Conservation (phyloP, 2,888 invertebrate genomes). For the Leptodirus hochenwartii region DNA sequence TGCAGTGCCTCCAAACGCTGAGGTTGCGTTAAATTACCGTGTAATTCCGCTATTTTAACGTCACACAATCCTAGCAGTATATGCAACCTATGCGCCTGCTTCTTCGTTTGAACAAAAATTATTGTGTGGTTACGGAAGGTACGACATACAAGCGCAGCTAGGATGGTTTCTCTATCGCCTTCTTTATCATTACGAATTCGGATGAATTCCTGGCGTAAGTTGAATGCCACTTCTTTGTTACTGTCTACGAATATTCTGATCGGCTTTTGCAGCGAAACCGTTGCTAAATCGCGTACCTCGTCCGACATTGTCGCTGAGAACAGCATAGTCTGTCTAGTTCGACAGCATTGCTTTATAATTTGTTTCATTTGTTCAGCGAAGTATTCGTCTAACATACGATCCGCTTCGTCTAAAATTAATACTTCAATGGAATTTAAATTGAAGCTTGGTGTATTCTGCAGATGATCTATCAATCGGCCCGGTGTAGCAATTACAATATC, state of each 20-base stretch:
- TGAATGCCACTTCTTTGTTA: conserved; percentile 89
- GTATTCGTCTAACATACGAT: conserved; percentile 92
- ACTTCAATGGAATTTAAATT: conserved; percentile 81
- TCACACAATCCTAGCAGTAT: conserved; percentile 82
- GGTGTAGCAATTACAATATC: conserved; percentile 98
- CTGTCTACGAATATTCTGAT: conserved; percentile 91
- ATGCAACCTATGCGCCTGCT: conserved; percentile 85
- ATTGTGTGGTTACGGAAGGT: conserved; percentile 85
- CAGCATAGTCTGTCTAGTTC: conserved; percentile 85
- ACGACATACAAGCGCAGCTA: conserved; percentile 65
- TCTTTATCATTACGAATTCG: conserved; percentile 79
- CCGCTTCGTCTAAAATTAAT: conserved; percentile 60
- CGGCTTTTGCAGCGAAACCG: conserved; percentile 82
- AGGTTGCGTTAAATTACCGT: conserved; percentile 91
- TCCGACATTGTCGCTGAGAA: conserved; percentile 99
- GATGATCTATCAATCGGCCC: conserved; percentile 91
- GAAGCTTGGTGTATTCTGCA: conserved; percentile 89
- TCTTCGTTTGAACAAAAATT: conserved; percentile 93
- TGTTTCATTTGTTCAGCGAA: conserved; percentile 99
- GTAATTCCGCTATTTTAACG: conserved; percentile 73
- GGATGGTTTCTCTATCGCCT: conserved; percentile 78
- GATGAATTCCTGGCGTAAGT: conserved; percentile 91
- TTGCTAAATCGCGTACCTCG: conserved; percentile 82
- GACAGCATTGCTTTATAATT: conserved; percentile 81
- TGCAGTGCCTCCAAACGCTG: conserved; percentile 80